phyloP scores from a whole-genome alignment of 2,113 vertebrate genomes.

The Mugil cephalus region DNA sequence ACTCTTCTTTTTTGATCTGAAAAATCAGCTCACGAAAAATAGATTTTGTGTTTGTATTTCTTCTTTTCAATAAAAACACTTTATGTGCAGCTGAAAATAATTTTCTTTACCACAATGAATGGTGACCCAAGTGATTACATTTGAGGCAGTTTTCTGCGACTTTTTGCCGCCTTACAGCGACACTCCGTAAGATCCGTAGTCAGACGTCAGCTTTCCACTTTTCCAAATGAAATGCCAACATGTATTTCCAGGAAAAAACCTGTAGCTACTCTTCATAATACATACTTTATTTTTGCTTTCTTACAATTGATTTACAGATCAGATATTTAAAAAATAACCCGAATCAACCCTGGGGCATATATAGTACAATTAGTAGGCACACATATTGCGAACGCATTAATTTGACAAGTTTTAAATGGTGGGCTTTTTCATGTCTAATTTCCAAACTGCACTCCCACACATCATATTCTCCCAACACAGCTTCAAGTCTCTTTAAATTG shows the following conservation, averaged over 20 bases:
- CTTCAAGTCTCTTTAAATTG: neutral
- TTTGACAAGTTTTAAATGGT: no score
- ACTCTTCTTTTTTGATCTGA: no score
- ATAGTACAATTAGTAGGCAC: no score
- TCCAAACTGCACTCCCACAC: no score
- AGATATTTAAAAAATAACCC: neutral
- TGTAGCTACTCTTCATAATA: neutral
- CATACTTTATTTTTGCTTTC: neutral
- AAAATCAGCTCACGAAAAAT: no score
- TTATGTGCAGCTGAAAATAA: neutral
- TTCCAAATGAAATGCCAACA: neutral
- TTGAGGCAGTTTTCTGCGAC: neutral
- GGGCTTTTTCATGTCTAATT: no score
- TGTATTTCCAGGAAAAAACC: neutral
- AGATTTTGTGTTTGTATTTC: neutral
- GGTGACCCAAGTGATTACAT: neutral
- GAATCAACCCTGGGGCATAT: neutral
- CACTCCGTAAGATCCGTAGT: no score
- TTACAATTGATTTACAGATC: neutral
- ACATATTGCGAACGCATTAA: no score
- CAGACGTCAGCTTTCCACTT: no score
- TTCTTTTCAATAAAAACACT: neutral
- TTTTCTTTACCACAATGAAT: neutral
- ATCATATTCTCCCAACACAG: no score
- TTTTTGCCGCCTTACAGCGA: neutral